These are phyloP conservation scores for Saccopteryx leptura DNA, from an alignment of 2,113 vertebrate species.

Conservation along the genomic window DNA sequence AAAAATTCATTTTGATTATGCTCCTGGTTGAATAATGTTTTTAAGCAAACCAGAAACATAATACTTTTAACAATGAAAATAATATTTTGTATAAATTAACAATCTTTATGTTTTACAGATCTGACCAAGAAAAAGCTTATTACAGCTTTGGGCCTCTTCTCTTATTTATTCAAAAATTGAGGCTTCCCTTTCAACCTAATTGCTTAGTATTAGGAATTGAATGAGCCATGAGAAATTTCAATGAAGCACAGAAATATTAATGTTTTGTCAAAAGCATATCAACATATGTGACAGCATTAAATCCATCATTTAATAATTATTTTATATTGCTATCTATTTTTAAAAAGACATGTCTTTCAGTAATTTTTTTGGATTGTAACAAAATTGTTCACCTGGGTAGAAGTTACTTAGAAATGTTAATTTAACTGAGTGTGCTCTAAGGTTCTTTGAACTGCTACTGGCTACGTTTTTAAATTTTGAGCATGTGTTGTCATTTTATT, in stretches of 20 bases:
- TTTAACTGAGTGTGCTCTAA: not conserved
- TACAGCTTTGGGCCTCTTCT: not conserved
- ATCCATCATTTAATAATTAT: not conserved
- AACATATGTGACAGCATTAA: not conserved
- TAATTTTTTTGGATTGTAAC: constrained; percentile 18
- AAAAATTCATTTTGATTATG: not conserved
- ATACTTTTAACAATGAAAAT: constrained; percentile 2
- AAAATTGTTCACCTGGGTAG: not conserved
- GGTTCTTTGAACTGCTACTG: not conserved
- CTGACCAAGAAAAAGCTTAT: not conserved
- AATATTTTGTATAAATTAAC: not conserved
- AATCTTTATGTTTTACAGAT: not conserved
- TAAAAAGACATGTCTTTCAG: not conserved
- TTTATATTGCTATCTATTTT: constrained; percentile 19
- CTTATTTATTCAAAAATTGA: constrained; percentile 16
- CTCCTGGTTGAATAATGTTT: not conserved
- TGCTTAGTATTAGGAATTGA: not conserved
- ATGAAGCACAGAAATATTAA: not conserved
- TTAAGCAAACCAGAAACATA: not conserved
- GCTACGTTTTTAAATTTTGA: constrained; percentile 39
- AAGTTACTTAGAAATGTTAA: not conserved
- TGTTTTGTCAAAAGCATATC: not conserved
- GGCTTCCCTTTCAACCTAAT: not conserved
- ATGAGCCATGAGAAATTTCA: constrained; percentile 18
- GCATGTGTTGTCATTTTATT: not conserved